A percentile compares a stretch with the other conserved stretches of the same genome.
Evolutionary conservation across 2,113 vertebrate genomes (phyloP).

Genomic region (Pipa parva): DNA sequence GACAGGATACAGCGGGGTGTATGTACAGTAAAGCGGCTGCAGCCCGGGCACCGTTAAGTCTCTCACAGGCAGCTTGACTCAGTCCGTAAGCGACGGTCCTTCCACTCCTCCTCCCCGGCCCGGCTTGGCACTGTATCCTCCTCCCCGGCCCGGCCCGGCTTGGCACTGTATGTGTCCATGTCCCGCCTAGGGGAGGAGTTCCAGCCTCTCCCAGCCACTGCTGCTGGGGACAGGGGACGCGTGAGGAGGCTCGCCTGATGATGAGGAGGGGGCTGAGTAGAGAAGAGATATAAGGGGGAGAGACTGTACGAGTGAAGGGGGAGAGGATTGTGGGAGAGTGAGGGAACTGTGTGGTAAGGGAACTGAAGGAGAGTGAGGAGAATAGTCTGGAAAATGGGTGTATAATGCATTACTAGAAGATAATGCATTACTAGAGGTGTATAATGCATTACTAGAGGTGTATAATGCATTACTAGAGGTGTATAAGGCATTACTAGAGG

Average conservation of each 20-base stretch:
- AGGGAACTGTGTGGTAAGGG: too few species aligned
- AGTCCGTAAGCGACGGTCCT: background rate
- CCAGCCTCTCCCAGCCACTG: conserved; percentile 25
- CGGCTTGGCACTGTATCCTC: background rate
- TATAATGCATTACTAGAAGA: too few species aligned
- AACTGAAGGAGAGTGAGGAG: too few species aligned
- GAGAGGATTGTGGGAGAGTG: background rate
- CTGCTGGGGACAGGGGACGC: conserved; percentile 27
- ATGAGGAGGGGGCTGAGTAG: background rate
- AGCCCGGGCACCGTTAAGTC: conserved; percentile 20
- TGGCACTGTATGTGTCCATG: background rate
- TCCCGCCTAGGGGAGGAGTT: background rate
- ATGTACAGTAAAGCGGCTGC: too few species aligned
- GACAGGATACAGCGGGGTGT: background rate
- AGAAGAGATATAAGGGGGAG: background rate
- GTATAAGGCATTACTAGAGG: too few species aligned
- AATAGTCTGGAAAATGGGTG: too few species aligned
- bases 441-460: too few species aligned
- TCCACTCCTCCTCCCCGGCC: conserved; percentile 7
- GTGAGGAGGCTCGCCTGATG: conserved; percentile 37
- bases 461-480: too few species aligned
- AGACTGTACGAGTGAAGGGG: background rate
- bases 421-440: too few species aligned
- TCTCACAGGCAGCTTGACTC: background rate
- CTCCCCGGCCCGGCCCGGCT: conserved; percentile 11